Percentiles rank a stretch among this genome's conserved stretches.
Conservation (phyloP, 2,888 invertebrate species). For the Orthonychiurus folsomi region DNA sequence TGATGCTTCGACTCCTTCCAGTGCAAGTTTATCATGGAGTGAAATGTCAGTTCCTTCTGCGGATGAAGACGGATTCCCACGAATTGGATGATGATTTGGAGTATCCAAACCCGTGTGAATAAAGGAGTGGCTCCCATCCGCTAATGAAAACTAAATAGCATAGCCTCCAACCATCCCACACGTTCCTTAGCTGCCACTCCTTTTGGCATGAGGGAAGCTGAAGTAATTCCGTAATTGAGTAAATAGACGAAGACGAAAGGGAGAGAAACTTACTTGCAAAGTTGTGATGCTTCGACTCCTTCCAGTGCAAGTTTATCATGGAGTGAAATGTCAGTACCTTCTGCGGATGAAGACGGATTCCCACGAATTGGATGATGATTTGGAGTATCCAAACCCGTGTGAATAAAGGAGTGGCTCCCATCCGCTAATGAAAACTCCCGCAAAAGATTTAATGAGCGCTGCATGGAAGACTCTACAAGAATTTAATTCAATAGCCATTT, state of each 20-base stretch:
- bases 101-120: constrained; percentile 42
- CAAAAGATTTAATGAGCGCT: constrained; percentile 40
- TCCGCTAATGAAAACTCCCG: constrained; percentile 41
- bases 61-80: neutral
- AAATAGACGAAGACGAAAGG: neutral
- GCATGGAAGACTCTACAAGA: constrained; percentile 41
- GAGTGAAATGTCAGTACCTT: constrained; percentile 39
- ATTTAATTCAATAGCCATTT: too few species aligned
- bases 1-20: constrained; percentile 41
- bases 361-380: constrained; percentile 18
- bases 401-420: constrained; percentile 41
- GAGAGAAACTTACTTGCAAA: constrained; percentile 40
- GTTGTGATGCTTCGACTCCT: constrained; percentile 41
- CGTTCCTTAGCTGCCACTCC: too few species aligned
- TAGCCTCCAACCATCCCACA: too few species aligned
- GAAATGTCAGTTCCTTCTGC: constrained; percentile 36
- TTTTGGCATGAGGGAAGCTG: too few species aligned
- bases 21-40: constrained; percentile 39
- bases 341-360: constrained; percentile 1
- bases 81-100: constrained; percentile 22
- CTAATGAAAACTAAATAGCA: constrained; percentile 41
- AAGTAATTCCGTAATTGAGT: constrained; percentile 1
- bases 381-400: constrained; percentile 41
- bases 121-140: constrained; percentile 40
- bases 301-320: constrained; percentile 41